Evolutionary conservation across 1,140 invertebrate species (phyloP).

Genomic region (Brachionus calyciflorus): DNA sequence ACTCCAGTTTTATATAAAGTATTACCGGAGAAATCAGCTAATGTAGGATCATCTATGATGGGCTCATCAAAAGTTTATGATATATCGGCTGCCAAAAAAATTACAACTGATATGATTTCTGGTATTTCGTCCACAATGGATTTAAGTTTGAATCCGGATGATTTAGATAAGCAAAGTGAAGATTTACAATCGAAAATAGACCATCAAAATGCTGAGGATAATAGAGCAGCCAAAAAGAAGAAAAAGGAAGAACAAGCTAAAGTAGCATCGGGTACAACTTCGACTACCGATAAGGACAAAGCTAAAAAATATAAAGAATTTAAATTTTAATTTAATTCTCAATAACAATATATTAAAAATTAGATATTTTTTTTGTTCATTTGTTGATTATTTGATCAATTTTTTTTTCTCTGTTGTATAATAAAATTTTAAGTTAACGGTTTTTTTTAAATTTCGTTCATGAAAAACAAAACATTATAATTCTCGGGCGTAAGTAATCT

Average conservation of each 20-base stretch:
- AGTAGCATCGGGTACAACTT: background rate
- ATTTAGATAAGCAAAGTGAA: background rate
- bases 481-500: too few relatives aligned
- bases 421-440: too few relatives aligned
- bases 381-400: too few relatives aligned
- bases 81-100: slow-evolving; percentile 61
- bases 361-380: background rate
- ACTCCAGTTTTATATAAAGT: slow-evolving; percentile 75
- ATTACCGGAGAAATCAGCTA: slow-evolving; percentile 86
- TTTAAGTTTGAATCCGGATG: slow-evolving; percentile 15
- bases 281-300: background rate
- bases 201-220: background rate
- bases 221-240: background rate
- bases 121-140: slow-evolving; percentile 25
- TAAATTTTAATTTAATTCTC: background rate
- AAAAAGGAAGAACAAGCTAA: background rate
- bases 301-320: slow-evolving; percentile 41
- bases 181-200: slow-evolving; percentile 16
- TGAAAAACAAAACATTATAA: too few relatives aligned
- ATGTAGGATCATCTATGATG: slow-evolving; percentile 82
- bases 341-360: background rate
- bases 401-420: too few relatives aligned
- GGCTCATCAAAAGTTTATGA: slow-evolving; percentile 96
- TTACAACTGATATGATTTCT: background rate
- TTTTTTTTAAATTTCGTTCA: too few relatives aligned